These are phyloP conservation scores for Diarsia mendica DNA, from an alignment of 2,888 invertebrate genomes.

Conservation along the genomic window DNA sequence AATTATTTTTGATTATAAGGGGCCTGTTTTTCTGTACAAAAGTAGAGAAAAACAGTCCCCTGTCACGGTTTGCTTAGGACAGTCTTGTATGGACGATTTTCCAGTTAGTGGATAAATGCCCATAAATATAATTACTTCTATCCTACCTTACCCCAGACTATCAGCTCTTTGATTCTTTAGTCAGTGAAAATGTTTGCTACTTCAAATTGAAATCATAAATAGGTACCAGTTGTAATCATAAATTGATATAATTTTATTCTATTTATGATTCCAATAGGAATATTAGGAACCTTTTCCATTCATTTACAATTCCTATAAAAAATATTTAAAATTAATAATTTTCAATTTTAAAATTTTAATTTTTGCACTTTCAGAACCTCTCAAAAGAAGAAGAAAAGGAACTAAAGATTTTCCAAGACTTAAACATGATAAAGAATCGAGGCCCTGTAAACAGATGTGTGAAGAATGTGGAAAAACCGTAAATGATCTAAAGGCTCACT, in stretches of 20 bases:
- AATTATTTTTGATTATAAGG: too few species aligned
- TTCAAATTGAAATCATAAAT: neutral
- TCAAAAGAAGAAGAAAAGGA: conserved; percentile 60
- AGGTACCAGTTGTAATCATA: neutral
- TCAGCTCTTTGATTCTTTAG: too few species aligned
- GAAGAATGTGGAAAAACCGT: conserved; percentile 83
- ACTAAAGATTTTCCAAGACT: conserved; percentile 44
- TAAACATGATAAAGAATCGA: conserved; percentile 27
- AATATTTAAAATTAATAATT: neutral
- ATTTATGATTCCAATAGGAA: neutral
- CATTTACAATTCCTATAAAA: neutral
- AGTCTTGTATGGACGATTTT: too few species aligned
- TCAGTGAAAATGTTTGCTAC: neutral
- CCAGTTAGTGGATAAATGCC: too few species aligned
- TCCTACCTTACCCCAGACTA: neutral
- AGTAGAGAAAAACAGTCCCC: too few species aligned
- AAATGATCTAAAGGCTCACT: conserved; percentile 76
- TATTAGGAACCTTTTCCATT: neutral
- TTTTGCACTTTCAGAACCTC: conserved; percentile 56
- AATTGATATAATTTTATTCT: neutral
- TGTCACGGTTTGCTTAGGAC: too few species aligned
- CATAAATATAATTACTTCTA: neutral
- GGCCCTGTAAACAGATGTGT: conserved; percentile 73
- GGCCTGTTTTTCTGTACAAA: too few species aligned
- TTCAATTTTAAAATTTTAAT: too few species aligned